Base-by-base conservation (phyloP, 2,797 vertebrate species). In the Cirrhinus molitorella region DNA sequence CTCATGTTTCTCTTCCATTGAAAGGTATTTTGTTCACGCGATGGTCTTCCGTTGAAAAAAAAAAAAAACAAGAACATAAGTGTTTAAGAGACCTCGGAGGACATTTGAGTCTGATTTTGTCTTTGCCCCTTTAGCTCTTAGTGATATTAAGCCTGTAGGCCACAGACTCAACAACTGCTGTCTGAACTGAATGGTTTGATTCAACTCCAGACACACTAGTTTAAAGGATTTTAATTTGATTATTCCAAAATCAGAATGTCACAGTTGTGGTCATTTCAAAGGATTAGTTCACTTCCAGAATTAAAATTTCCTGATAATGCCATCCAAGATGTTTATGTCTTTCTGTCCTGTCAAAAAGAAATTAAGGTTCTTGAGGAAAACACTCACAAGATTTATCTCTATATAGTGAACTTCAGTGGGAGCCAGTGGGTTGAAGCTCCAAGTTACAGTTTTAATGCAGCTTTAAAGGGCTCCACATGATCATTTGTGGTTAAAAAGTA, bases 11-110 rank as follows among this genome's bases (percentile, higher is more conserved):
- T 88, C 31, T 88, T 83, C 84, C 80, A 89, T 85, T 90, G 19
- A 25, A 55, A 61, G 65, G 73, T 81, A 57, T 85, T 87, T 80
- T 53, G 75, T 86, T 81, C 61, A 89, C 91, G 91, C 90, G 91
- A 88, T 91, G 82, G 83, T 87, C 84, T 88, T 88, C 87, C 85
- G 57, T 83, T 83, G 37, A 86, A 47, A 88, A 83, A 83, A 72
- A 80, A 78, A 82, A 79, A 76, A 83, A 80, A 74, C 72, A 76
- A 67, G 43, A 81, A 63, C 49, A 67, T 40, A n/a, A 63, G 65
- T 57, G 61, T 34, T 37, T 68, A 70, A 70, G 47, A 47, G 87
- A 85, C 82, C 80, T 89, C 63, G 65, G 70, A 86, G 88, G 79
- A 84, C 84, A 82, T 40, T 63, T n/a, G 47, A 74, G 82, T 84